Evolutionary conservation across 1,140 invertebrate species (phyloP).

Genomic region (Condylostylus longicornis): DNA sequence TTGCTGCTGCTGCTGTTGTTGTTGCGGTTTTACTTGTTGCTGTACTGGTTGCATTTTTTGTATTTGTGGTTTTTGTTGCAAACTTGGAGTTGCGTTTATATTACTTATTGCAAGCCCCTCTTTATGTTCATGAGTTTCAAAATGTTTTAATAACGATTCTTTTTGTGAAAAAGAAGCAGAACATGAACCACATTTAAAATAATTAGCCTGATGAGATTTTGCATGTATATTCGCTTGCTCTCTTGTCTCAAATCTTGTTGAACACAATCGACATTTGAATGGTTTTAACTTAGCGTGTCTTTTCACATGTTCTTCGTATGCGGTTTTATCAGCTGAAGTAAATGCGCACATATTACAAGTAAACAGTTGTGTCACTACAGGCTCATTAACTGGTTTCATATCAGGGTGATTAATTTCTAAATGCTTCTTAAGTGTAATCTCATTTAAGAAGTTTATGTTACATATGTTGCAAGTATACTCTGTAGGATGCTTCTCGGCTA

Average conservation of each 20-base stretch:
- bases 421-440: constrained; percentile 26
- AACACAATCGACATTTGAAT: constrained; percentile 30
- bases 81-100: too few relatives aligned
- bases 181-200: constrained; percentile 30
- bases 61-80: constrained; percentile 28
- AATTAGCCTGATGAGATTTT: constrained; percentile 29
- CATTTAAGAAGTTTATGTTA: constrained; percentile 29
- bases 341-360: constrained; percentile 29
- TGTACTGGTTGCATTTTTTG: constrained; percentile 23
- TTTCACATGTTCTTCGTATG: constrained; percentile 27
- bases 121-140: constrained; percentile 27
- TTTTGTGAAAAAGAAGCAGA: constrained; percentile 28
- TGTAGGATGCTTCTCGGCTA: constrained; percentile 27
- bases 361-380: constrained; percentile 13
- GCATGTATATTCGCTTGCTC: constrained; percentile 29
- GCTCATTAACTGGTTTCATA: constrained; percentile 10
- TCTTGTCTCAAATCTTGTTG: constrained; percentile 28
- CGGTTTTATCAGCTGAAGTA: constrained; percentile 26
- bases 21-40: constrained; percentile 25
- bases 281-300: constrained; percentile 30
- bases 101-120: constrained; percentile 19
- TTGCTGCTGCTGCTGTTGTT: constrained; percentile 16
- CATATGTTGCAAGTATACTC: constrained; percentile 26
- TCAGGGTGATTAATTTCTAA: constrained; percentile 29
- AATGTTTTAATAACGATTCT: constrained; percentile 26